phyloP scores from a whole-genome alignment of 2,113 vertebrate genomes.

The Hystrix cristata region DNA sequence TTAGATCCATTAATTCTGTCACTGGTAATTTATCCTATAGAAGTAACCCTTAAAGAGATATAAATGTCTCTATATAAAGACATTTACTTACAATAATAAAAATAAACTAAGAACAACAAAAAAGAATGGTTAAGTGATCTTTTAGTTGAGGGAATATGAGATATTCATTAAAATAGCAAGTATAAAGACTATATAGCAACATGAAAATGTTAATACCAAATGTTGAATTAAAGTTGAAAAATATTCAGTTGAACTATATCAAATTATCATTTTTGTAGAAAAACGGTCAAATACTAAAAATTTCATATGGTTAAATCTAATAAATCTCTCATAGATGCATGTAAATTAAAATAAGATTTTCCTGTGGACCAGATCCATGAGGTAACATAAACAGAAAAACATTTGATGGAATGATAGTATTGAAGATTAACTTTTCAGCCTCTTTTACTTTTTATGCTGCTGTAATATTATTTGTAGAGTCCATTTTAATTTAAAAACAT shows the following conservation, averaged over 20 bases:
- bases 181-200: not conserved
- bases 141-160: slow-evolving; percentile 2
- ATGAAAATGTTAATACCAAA: not conserved
- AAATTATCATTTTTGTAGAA: slow-evolving; percentile 33
- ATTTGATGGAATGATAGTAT: not conserved
- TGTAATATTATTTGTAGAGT: not conserved
- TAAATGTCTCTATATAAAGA: not conserved
- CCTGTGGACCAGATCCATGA: not conserved
- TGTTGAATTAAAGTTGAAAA: slow-evolving; percentile 29
- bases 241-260: not conserved
- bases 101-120: not conserved
- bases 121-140: not conserved
- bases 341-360: slow-evolving; percentile 10
- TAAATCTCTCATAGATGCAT: not conserved
- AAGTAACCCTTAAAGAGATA: not conserved
- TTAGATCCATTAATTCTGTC: not conserved
- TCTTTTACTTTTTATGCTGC: not conserved
- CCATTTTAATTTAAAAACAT: slow-evolving; percentile 42
- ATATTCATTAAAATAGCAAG: not conserved
- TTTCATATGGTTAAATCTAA: not conserved
- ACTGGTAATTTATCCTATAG: slow-evolving; percentile 33
- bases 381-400: slow-evolving; percentile 26
- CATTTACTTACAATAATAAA: not conserved
- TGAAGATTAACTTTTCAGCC: slow-evolving; percentile 7
- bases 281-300: slow-evolving; percentile 38